These are phyloP conservation scores for Grammomys surdaster DNA, from an alignment of 2,113 vertebrate species.

Conservation along the genomic window DNA sequence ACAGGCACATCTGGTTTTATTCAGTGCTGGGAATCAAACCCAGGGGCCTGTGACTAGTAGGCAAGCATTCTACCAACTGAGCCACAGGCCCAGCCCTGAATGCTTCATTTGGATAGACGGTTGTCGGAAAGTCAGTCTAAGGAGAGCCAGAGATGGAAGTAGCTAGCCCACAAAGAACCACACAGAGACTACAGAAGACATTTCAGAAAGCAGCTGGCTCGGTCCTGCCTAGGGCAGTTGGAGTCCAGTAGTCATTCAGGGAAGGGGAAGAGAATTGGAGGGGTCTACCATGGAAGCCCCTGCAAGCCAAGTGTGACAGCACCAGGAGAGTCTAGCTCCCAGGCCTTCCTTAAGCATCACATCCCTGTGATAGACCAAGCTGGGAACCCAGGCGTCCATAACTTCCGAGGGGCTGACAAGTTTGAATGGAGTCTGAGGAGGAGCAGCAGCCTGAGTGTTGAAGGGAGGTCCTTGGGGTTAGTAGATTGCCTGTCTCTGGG, in stretches of 20 bases:
- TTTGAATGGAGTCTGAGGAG: background rate
- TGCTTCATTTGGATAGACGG: background rate
- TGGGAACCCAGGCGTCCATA: background rate
- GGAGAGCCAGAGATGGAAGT: background rate
- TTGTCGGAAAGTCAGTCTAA: background rate
- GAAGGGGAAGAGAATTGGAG: background rate
- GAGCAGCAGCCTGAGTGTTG: background rate
- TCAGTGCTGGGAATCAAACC: background rate
- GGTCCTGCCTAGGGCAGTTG: background rate
- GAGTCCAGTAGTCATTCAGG: background rate
- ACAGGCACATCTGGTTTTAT: background rate
- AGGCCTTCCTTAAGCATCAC: background rate
- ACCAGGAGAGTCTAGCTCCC: background rate
- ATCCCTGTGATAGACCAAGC: background rate
- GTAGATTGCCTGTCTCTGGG: background rate
- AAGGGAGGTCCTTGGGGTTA: background rate
- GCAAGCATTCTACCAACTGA: background rate
- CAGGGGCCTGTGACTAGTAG: no score
- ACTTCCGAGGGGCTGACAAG: background rate
- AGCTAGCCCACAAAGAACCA: background rate
- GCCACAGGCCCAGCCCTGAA: no score
- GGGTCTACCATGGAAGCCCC: background rate
- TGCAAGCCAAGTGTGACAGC: background rate
- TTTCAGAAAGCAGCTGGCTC: background rate
- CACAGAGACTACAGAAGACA: background rate